Evolutionary conservation across 2,797 vertebrate species (phyloP).

Genomic region (Amblyraja radiata): DNA sequence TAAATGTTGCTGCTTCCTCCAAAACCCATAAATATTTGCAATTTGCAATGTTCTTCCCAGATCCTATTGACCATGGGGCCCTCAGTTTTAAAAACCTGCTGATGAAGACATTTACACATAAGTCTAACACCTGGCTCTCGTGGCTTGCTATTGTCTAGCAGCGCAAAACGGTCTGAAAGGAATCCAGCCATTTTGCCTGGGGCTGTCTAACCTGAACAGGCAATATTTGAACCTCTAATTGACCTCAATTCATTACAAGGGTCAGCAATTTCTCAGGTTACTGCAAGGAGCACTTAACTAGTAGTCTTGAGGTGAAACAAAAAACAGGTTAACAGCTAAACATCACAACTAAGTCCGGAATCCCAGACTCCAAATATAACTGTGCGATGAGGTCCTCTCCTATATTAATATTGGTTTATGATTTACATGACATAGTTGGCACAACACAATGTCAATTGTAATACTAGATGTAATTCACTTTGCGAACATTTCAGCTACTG

Average conservation of each 20-base stretch:
- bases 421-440: background rate
- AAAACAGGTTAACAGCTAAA: background rate
- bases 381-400: background rate
- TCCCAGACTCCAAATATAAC: background rate
- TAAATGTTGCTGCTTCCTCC: background rate
- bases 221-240: background rate
- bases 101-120: background rate
- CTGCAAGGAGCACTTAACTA: background rate
- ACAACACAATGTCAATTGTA: background rate
- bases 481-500: background rate
- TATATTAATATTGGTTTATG: background rate
- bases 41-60: background rate
- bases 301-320: background rate
- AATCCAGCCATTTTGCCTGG: background rate
- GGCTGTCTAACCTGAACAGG: background rate
- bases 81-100: background rate
- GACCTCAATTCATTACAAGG: constrained; percentile 19
- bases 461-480: background rate
- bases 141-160: background rate
- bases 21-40: background rate
- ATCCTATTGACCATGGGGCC: background rate
- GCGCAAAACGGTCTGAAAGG: background rate
- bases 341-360: background rate
- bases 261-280: background rate
- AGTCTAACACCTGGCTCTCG: background rate